A percentile compares a stretch with the other conserved stretches of the same genome.
phyloP scores from a whole-genome alignment of 2,888 invertebrate species.

The Phasia obesa region DNA sequence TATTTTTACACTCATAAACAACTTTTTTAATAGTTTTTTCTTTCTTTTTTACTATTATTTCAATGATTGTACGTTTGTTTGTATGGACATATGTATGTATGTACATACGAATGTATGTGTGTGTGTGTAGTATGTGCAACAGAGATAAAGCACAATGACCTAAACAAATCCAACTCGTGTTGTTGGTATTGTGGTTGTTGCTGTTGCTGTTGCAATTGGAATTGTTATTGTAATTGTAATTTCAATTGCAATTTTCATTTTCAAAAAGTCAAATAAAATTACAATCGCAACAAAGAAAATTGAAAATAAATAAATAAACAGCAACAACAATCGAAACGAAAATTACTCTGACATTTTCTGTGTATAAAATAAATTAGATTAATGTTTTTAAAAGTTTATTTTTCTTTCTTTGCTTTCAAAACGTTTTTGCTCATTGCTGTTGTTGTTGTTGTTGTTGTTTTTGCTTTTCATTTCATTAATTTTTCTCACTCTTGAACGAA shows the following conservation, averaged over 20 bases:
- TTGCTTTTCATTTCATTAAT: slow-evolving; percentile 49
- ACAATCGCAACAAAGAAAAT: slow-evolving; percentile 48
- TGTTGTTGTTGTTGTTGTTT: slow-evolving; percentile 30
- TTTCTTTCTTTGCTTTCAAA: not conserved
- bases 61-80: not conserved
- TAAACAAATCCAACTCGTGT: slow-evolving; percentile 44
- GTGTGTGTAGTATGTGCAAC: not conserved
- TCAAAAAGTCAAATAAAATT: slow-evolving; percentile 53
- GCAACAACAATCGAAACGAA: slow-evolving; percentile 33
- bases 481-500: slow-evolving; percentile 41
- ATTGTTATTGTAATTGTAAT: slow-evolving; percentile 43
- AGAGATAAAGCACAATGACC: slow-evolving; percentile 62
- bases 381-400: slow-evolving; percentile 53
- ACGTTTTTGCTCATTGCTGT: slow-evolving; percentile 2
- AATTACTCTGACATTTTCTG: slow-evolving; percentile 61
- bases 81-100: too few species aligned
- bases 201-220: not conserved
- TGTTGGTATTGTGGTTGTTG: slow-evolving; percentile 10
- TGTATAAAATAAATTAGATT: slow-evolving; percentile 65
- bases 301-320: slow-evolving; percentile 38
- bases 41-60: not conserved
- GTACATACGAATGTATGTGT: not conserved
- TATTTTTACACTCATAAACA: slow-evolving; percentile 53
- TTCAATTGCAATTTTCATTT: slow-evolving; percentile 59
- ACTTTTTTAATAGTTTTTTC: slow-evolving; percentile 15